A percentile compares a stretch with the other conserved stretches of the same genome.
Conservation (phyloP, 2,797 vertebrate species). For the Fistularia commersonii region DNA sequence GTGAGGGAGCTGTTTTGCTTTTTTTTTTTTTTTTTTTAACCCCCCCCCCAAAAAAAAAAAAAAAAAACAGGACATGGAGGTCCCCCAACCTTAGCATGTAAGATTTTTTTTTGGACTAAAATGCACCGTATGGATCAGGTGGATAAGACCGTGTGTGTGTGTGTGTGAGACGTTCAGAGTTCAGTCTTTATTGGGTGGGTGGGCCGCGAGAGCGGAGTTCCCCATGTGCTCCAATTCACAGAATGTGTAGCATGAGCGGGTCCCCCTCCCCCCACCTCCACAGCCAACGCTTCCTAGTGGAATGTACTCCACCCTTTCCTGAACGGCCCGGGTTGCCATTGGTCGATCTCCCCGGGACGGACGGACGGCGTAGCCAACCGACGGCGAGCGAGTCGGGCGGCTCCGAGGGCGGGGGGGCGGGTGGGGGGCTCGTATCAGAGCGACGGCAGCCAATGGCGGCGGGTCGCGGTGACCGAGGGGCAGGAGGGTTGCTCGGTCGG, state of each 20-base stretch:
- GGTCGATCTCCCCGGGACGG: conserved; percentile 44
- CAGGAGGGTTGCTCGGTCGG: conserved; percentile 58
- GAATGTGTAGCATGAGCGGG: conserved; percentile 74
- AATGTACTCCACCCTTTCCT: conserved; percentile 74
- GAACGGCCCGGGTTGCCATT: conserved; percentile 71
- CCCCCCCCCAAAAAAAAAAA: no score
- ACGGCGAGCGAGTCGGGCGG: conserved; percentile 38
- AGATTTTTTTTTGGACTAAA: conserved; percentile 45
- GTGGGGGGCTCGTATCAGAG: no score
- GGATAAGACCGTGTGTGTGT: conserved; percentile 41
- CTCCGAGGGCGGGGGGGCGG: conserved; percentile 34
- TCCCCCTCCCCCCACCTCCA: conserved; percentile 62
- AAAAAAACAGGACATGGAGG: conserved; percentile 54
- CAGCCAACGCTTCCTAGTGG: conserved; percentile 69
- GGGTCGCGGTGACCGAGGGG: conserved; percentile 45
- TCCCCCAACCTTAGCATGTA: conserved; percentile 8
- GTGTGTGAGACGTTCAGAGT: conserved; percentile 34
- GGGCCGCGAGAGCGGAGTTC: conserved; percentile 53
- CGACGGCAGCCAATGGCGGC: conserved; percentile 65
- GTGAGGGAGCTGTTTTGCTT: conserved; percentile 23
- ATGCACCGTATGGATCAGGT: conserved; percentile 46
- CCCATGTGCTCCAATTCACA: conserved; percentile 72
- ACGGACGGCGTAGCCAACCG: conserved; percentile 42
- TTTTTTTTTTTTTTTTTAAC: no score
- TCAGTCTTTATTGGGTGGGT: conserved; percentile 57